Evolutionary conservation across 1,140 invertebrate genomes (phyloP), one percentile per base, ranked within the genome.

Genomic region (Vollenhovia emeryi): DNA sequence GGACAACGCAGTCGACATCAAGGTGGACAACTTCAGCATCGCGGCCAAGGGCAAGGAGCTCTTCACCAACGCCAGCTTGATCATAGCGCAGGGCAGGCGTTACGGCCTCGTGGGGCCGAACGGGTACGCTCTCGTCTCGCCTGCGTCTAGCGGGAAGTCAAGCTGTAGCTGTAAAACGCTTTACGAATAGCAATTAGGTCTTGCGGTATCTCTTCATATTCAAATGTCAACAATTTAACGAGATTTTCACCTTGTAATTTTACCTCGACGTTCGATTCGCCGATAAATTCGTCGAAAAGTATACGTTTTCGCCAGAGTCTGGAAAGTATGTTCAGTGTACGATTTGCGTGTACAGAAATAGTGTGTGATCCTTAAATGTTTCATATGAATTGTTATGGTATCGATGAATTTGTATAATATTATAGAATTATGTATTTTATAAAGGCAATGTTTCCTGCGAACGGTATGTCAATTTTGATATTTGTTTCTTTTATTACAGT

Each of bases 71-170:
- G 99, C 99, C 1, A 98, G 97, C 94, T 95, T 99, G 6, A 95
- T 99, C 30, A 99, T 99, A 89, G 98, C 99, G 4, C 97, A 98
- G 92, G 98, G 98, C 0, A 96, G 99, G 84, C 96, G 98, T 92
- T 99, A 99, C 95, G 99, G 99, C 92, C 95, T 99, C 6, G 99
- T 99, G 33, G 99, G 99, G 55, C 99, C 99, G 5, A 99, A 99
- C 95, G 99, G 99, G 97, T 97, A 95, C 94, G 95, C 91, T 79
- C 1, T 50, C 9, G 40, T 11, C 11, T 43, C 13, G 3, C 43
- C 9, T 43, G 9, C 43, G 13, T 36, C 11, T 11, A 43, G 9
- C 11, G 13, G 43, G 3, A 40, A 40, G 3, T 11, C 13, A 9
- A 43, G 43, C 13, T 43, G 43, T 43, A 13, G 8, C 40, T 43